Percentiles rank a stretch among this genome's conserved stretches.
phyloP scores from a whole-genome alignment of 2,888 invertebrate species.

The Lasioglossum malachurum region DNA sequence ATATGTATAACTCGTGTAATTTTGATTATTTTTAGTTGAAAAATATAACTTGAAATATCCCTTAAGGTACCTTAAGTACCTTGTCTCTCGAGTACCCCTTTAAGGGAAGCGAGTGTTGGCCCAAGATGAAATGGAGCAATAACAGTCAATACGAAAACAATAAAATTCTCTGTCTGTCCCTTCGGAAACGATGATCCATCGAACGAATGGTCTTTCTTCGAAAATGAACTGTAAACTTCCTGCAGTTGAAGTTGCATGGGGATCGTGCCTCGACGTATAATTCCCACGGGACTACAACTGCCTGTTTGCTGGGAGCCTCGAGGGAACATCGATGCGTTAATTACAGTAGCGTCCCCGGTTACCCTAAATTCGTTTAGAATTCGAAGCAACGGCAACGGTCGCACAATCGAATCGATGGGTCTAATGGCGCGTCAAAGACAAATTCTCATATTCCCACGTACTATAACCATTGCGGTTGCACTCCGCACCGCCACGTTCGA shows the following conservation, averaged over 20 bases:
- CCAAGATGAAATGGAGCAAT: not conserved
- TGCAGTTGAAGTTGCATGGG: constrained; percentile 19
- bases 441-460: constrained; percentile 69
- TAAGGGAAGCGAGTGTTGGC: not conserved
- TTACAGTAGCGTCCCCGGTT: constrained; percentile 56
- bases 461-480: not conserved
- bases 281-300: constrained; percentile 65
- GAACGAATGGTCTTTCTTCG: constrained; percentile 7
- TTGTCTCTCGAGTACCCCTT: not conserved
- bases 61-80: not conserved
- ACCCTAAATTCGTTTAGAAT: constrained; percentile 54
- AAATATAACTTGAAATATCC: too few species aligned
- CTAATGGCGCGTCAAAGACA: constrained; percentile 56
- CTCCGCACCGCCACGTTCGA: not conserved
- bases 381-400: constrained; percentile 51
- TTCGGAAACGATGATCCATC: not conserved
- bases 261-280: constrained; percentile 32
- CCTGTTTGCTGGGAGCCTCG: constrained; percentile 64
- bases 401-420: constrained; percentile 30
- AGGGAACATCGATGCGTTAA: constrained; percentile 65
- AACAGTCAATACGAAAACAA: not conserved
- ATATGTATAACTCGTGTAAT: too few species aligned
- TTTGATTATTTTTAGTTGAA: too few species aligned
- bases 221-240: constrained; percentile 23
- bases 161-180: not conserved